Percentiles rank a stretch among this genome's conserved stretches.
phyloP scores from a whole-genome alignment of 1,140 invertebrate species.

The Hydropsyche tenuis region DNA sequence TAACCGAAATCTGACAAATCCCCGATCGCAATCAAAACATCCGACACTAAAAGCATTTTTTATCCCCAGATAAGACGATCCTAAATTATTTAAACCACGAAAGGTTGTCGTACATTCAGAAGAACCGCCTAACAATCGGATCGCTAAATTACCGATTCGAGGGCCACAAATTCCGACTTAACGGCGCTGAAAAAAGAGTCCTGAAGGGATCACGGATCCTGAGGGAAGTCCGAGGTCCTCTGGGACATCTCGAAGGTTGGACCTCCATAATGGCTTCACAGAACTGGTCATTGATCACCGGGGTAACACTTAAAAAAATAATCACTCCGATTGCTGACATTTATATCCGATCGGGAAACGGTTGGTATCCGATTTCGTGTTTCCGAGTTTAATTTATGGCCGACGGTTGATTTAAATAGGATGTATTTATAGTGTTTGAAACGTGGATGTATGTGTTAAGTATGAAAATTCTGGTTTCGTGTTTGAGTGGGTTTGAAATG shows the following conservation, averaged over 20 bases:
- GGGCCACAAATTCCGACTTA: constrained; percentile 10
- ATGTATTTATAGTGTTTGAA: too few relatives aligned
- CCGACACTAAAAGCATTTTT: too few relatives aligned
- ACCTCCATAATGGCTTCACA: constrained; percentile 20
- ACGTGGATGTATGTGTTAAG: too few relatives aligned
- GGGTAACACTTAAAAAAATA: constrained; percentile 20
- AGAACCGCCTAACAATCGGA: neutral
- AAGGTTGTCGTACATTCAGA: neutral
- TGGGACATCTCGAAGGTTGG: neutral
- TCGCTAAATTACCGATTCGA: neutral
- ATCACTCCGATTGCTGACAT: constrained; percentile 22
- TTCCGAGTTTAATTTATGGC: too few relatives aligned
- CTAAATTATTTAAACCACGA: too few relatives aligned
- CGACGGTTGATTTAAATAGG: too few relatives aligned
- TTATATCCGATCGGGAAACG: neutral
- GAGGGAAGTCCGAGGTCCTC: neutral
- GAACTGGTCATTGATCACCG: constrained; percentile 26
- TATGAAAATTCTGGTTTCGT: too few relatives aligned
- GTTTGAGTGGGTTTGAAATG: too few relatives aligned
- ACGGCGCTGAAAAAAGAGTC: neutral
- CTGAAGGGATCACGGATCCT: neutral
- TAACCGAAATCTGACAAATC: too few relatives aligned
- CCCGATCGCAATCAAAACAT: too few relatives aligned
- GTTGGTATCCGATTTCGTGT: too few relatives aligned
- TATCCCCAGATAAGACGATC: too few relatives aligned